Base-by-base conservation (phyloP, 2,888 invertebrate genomes). In the Lycocerus yunnanus region DNA sequence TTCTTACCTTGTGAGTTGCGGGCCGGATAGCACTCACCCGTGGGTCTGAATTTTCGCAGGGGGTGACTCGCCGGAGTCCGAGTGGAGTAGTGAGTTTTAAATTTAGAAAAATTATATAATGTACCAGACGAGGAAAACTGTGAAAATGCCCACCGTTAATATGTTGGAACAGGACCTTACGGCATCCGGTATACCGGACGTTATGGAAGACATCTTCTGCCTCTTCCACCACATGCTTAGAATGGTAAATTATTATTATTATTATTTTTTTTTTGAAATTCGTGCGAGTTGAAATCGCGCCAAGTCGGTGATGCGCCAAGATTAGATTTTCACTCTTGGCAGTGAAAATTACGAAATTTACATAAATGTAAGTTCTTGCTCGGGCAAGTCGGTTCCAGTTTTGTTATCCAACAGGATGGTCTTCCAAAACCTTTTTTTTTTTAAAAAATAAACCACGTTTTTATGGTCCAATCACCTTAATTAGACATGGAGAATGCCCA, bases 151-250 rank as follows among this genome's bases (percentile, higher is more conserved):
- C 79, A 80, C 82, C 16, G 83, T 85, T 71, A 90, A 88, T 84
- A 92, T 93, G 91, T 90, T 91, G 84, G 93, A 93, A 84, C 89
- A 92, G 84, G 93, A 91, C 85, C 90, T 92, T 80, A 85, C 91
- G 21, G 86, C 89, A 81, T 87, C 89, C 82, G 86, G 89, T 84
- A 89, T 92, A 80, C 93, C 93, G 81, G 93, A 93, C 87, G 91
- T 93, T 82, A 90, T 94, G 86, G 93, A 92, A 85, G 93, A 94
- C 87, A 93, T 93, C 87, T 89, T 93, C 83, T 87, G 91, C 82
- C 89, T 93, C 84, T 92, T 92, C 84, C 91, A 92, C 80, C 91
- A 92, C 82, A 89, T 92, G 84, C 89, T 92, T 87, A 89, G 90
- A 87, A 91, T 91, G 93, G 93, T 93, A 72, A 43, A 59, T 65